A percentile compares a stretch with the other conserved stretches of the same genome.
These are phyloP conservation scores for Spilarctia lutea DNA, from an alignment of 2,888 invertebrate genomes.

Conservation along the genomic window DNA sequence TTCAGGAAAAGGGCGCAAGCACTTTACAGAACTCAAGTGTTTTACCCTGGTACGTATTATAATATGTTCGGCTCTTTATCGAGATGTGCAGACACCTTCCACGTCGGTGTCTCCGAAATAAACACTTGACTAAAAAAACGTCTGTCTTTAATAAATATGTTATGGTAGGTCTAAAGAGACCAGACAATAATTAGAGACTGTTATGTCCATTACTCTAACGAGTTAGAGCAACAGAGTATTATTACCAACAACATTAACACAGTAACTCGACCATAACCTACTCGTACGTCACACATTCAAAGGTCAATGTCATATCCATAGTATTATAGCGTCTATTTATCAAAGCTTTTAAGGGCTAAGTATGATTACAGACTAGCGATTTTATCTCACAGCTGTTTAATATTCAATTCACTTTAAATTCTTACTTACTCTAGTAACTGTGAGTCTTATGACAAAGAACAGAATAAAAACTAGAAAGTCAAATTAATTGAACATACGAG, in stretches of 20 bases:
- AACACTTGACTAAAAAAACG: background rate
- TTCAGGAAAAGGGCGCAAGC: too few relatives aligned
- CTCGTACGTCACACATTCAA: conserved; percentile 27
- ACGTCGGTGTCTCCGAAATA: background rate
- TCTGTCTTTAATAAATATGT: background rate
- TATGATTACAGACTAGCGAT: conserved; percentile 10
- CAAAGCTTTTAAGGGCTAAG: conserved; percentile 25
- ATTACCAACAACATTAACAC: conserved; percentile 23
- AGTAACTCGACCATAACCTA: conserved; percentile 39
- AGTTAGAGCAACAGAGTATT: conserved; percentile 12
- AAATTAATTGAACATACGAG: too few relatives aligned
- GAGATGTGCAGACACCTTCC: background rate
- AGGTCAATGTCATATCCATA: conserved; percentile 42
- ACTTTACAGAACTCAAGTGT: too few relatives aligned
- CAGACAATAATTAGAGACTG: background rate
- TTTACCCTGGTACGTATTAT: too few relatives aligned
- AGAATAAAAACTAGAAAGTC: accelerated
- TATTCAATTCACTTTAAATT: background rate
- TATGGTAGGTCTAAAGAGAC: background rate
- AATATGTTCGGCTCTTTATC: background rate
- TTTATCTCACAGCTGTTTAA: background rate
- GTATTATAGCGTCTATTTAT: conserved; percentile 21
- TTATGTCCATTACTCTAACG: conserved; percentile 14
- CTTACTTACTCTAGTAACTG: background rate
- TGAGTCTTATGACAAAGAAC: background rate